A percentile compares a stretch with the other conserved stretches of the same genome.
These are phyloP conservation scores for Atrichornis clamosus DNA, from an alignment of 2,113 vertebrate species.

Conservation along the genomic window DNA sequence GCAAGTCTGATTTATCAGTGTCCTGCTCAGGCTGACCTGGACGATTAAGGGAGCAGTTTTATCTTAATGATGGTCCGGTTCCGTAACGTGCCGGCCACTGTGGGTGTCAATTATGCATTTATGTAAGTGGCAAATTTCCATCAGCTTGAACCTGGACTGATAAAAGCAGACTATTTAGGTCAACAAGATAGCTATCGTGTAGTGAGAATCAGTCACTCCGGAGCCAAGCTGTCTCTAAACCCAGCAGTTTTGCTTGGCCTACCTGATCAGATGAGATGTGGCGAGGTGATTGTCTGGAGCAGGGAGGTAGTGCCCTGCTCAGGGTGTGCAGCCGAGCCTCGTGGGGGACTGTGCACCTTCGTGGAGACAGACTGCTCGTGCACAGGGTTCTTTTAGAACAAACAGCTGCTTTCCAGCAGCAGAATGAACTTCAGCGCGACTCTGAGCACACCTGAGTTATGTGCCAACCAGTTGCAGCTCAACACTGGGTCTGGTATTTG, in stretches of 20 bases:
- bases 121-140: neutral
- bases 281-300: neutral
- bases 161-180: slow-evolving; percentile 3
- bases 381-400: neutral
- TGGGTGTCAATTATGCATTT: neutral
- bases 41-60: neutral
- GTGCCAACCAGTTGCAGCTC: neutral
- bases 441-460: neutral
- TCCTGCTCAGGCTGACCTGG: neutral
- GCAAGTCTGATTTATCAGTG: neutral
- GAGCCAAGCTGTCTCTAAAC: neutral
- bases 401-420: neutral
- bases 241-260: neutral
- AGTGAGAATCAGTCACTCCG: slow-evolving; percentile 6
- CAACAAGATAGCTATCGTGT: neutral
- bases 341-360: neutral
- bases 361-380: rapidly evolving
- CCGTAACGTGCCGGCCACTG: neutral
- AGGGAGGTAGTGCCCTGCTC: neutral
- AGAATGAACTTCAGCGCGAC: neutral
- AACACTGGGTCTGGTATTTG: neutral
- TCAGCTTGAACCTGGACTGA: neutral
- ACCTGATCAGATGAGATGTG: slow-evolving; percentile 1
- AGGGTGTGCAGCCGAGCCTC: neutral
- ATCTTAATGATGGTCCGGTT: neutral